Evolutionary conservation across 2,888 invertebrate genomes (phyloP), one percentile per base, ranked within the genome.

Genomic region (Drosophila mulleri): DNA sequence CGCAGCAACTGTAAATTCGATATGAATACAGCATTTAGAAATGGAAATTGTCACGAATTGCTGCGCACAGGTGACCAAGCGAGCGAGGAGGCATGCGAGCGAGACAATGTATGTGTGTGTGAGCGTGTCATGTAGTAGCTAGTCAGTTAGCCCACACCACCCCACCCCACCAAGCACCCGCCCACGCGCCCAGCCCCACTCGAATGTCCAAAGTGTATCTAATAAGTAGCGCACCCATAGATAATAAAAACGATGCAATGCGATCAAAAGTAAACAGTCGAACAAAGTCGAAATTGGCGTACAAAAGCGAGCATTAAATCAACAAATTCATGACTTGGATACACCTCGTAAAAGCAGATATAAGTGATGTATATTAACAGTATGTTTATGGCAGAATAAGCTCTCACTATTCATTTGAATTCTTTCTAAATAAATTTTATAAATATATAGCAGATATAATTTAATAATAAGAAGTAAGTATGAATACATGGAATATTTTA

Each of bases 1-100:
- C 54, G 50, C 48, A 39, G 65, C 54, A 74, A 78, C 78, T 78
- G 78, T 78, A 78, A 75, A 78, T 72, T 75, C 14, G 26, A 75
- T 45, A 60, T 62, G 65, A 77, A 58, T 50, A 39, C 37, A 7
- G 32, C 44, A 32, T 37, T 44, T 41, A 11, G 63, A 69, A 78
- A 69, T 67, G 61, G 39, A 67, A 79, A 79, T 76, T 79, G 80
- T 79, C 80, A 79, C 67, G 70, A 80, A 68, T 66, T 80, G 65
- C 60, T 58, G 20, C 48, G 80, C 76, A 73, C 80, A 78, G 78
- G 79, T 78, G 65, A 75, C 54, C 65, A 60, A 48, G 57, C 58
- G 53, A 57, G 29, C 26, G 59, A 53, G 60, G n/a, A 39, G 26
- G 23, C 57, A 65, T 14, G 47, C 16, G n/a, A 66, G 62, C 75